Percentiles rank a stretch among this genome's conserved stretches.
Evolutionary conservation across 2,797 vertebrate species (phyloP).

Genomic region (Nyctibius grandis): DNA sequence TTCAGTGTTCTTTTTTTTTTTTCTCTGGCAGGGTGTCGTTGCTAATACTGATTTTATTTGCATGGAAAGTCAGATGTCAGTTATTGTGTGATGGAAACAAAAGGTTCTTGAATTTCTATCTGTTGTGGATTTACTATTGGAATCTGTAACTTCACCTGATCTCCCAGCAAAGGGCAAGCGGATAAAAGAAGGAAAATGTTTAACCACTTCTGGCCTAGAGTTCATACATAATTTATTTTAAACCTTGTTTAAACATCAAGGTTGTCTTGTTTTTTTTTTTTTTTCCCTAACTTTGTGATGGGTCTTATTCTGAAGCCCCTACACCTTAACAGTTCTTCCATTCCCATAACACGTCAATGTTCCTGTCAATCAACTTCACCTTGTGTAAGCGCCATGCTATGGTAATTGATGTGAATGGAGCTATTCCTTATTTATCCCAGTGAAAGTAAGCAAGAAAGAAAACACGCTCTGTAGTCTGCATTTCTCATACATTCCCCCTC

Average conservation of each 20-base stretch:
- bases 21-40: not conserved
- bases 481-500: slow-evolving; percentile 1
- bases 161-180: not conserved
- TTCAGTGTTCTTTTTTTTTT: not conserved
- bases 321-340: not conserved
- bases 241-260: not conserved
- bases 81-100: not conserved
- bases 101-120: not conserved
- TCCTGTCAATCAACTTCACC: not conserved
- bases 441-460: not conserved
- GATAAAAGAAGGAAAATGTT: not conserved
- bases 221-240: not conserved
- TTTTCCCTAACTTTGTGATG: not conserved
- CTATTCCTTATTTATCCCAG: not conserved
- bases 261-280: not conserved
- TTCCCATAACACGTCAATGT: not conserved
- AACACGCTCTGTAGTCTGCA: not conserved
- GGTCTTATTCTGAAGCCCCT: not conserved
- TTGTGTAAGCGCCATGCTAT: not conserved
- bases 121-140: not conserved
- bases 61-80: not conserved
- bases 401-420: not conserved
- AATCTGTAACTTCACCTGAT: not conserved
- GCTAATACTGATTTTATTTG: not conserved
- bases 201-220: not conserved